Evolutionary conservation across 1,140 invertebrate genomes (phyloP).

Genomic region (Zaprionus taronus): DNA sequence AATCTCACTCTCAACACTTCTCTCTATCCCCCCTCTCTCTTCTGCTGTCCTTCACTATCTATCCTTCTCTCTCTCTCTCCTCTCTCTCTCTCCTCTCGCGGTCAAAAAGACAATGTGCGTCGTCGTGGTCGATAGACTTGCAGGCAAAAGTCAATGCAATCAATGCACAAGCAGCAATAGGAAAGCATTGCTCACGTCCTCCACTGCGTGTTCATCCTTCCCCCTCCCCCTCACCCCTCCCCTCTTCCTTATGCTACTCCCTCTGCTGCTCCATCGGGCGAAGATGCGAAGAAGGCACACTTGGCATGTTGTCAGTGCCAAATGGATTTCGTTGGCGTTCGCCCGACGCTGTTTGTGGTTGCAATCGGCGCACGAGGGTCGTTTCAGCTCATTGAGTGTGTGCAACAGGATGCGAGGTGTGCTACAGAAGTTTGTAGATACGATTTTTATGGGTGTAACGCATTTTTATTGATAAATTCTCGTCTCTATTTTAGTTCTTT

Average conservation of each 20-base stretch:
- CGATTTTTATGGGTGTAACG: too few species aligned
- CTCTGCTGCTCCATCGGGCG: not conserved
- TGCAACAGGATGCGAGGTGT: not conserved
- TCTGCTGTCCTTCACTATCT: not conserved
- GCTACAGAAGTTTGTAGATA: not conserved
- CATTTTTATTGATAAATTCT: not conserved
- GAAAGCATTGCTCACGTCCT: conserved; percentile 36
- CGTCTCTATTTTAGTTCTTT: not conserved
- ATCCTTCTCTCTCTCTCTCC: conserved; percentile 10
- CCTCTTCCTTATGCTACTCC: not conserved
- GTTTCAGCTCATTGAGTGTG: not conserved
- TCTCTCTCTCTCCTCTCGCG: conserved; percentile 20
- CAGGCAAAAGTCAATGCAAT: conserved; percentile 57
- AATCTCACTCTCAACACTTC: not conserved
- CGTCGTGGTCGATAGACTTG: conserved; percentile 16
- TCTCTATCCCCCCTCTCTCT: too few species aligned
- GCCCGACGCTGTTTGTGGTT: conserved; percentile 15
- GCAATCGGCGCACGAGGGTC: conserved; percentile 13
- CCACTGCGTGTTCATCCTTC: not conserved
- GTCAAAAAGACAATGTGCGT: conserved; percentile 56
- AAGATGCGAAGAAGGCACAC: conserved; percentile 42
- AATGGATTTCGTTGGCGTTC: conserved; percentile 42
- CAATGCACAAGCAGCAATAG: conserved; percentile 42
- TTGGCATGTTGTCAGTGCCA: conserved; percentile 53
- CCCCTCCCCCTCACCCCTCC: not conserved